A percentile compares a stretch with the other conserved stretches of the same genome.
phyloP scores from a whole-genome alignment of 2,113 vertebrate genomes.

The Anarrhichthys ocellatus region DNA sequence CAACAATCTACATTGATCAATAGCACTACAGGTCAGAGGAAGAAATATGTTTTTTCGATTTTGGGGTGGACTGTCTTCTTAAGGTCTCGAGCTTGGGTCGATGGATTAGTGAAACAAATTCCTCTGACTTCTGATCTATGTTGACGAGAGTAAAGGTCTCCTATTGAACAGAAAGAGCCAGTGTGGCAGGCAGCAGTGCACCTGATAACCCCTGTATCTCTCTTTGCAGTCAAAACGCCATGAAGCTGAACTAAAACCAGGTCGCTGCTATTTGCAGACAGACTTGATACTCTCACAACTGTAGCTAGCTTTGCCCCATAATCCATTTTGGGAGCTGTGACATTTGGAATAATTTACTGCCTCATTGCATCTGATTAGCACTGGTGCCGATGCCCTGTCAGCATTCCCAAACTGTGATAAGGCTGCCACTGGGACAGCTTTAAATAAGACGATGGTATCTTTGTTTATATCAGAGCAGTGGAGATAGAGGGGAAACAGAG shows the following conservation, averaged over 20 bases:
- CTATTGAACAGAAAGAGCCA: background rate
- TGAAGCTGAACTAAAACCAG: slow-evolving; percentile 25
- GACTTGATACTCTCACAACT: slow-evolving; percentile 17
- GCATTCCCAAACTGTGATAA: slow-evolving; percentile 48
- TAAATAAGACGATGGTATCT: slow-evolving; percentile 60
- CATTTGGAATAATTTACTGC: slow-evolving; percentile 64
- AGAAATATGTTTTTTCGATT: background rate
- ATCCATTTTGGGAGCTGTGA: slow-evolving; percentile 50
- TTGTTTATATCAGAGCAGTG: slow-evolving; percentile 51
- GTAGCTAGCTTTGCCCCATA: slow-evolving; percentile 25
- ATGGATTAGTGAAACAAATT: background rate
- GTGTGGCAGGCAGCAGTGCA: background rate
- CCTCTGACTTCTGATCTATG: background rate
- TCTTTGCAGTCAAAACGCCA: slow-evolving; percentile 4
- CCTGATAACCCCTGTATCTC: background rate
- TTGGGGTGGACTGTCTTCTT: background rate
- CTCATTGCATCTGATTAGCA: slow-evolving; percentile 61
- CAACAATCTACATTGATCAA: background rate
- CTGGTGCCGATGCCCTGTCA: slow-evolving; percentile 48
- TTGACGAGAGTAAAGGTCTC: background rate
- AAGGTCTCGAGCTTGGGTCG: background rate
- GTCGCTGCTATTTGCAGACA: slow-evolving; percentile 14
- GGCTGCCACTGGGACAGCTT: slow-evolving; percentile 31
- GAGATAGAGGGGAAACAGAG: slow-evolving; percentile 20
- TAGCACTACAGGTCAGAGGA: background rate